Evolutionary conservation across 2,888 invertebrate species (phyloP), one percentile per base, ranked within the genome.

Genomic region (Ectemnius cavifrons): DNA sequence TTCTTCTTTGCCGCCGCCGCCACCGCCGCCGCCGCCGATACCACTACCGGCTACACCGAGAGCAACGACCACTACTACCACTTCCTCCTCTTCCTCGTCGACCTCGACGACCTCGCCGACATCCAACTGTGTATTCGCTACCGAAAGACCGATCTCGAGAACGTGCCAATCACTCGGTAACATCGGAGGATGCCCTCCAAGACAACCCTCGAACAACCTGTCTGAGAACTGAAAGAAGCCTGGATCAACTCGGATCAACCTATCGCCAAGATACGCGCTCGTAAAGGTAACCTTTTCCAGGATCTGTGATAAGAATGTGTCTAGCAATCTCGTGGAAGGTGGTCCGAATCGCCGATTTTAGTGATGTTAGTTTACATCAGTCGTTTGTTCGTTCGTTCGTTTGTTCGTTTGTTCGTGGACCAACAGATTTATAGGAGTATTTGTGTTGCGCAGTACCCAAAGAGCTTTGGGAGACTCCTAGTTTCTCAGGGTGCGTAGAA

Each of bases 1-100:
- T 56, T 45, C 65, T 71, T 65, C 75, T 28, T 46, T 63, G 63
- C 28, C 63, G 67, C 27, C 58, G 62, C 49, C 46, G 56, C 28
- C 58, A 28, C 16, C 47, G 20, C 18, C 46, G 27, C 45, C 57
- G 59, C 49, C 46, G 64, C 45, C 13, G 37, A 37, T 37, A 37
- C 37, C 37, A 37, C 37, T 37, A 11, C 37, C 37, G 37, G 37
- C 37, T 37, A 37, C 37, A 0, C 37, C 8, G 37, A 37, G 37
- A 37, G 37, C 37, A 37, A 37, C 37, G 37, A 37, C 37, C 37
- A 37, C 37, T 11, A 11, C 37, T 37, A 37, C 11, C 37, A 37
- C 37, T 37, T 8, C 37, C 11, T 37, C 37, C 14, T 52, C 52
- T 14, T 52, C 52, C n/a, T 52, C 14, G 52, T 14, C 16, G 52